Conservation (phyloP, 2,797 vertebrate species). For the Neosalanx taihuensis region DNA sequence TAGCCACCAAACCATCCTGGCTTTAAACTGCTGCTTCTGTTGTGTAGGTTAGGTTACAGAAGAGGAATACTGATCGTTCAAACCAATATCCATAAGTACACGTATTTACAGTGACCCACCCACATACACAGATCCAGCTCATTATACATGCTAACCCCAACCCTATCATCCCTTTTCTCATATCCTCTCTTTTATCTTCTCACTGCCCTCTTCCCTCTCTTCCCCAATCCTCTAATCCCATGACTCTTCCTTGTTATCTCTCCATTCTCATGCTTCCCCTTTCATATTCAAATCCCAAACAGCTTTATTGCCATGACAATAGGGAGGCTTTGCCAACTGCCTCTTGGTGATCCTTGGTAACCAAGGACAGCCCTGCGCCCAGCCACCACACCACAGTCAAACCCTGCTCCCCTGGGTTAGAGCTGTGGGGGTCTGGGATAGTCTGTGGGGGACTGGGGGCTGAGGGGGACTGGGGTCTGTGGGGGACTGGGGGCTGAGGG, state of each 20-base stretch:
- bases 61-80: background rate
- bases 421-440: no score
- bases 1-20: background rate
- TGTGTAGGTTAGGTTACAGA: background rate
- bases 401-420: no score
- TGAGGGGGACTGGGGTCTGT: no score
- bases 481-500: no score
- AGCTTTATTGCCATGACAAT: slow-evolving; percentile 67
- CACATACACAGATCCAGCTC: background rate
- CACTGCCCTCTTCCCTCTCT: slow-evolving; percentile 45
- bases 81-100: background rate
- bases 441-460: no score
- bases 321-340: slow-evolving; percentile 55
- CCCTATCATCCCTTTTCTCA: background rate
- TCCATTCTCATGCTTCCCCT: slow-evolving; percentile 56
- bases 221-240: slow-evolving; percentile 37
- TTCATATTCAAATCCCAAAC: slow-evolving; percentile 70
- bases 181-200: slow-evolving; percentile 26
- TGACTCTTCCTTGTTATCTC: slow-evolving; percentile 37
- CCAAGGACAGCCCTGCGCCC: slow-evolving; percentile 22
- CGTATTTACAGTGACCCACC: background rate
- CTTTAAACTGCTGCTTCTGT: background rate
- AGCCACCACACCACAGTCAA: background rate
- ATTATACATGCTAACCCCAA: background rate
- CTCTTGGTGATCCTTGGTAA: slow-evolving; percentile 57